Base-by-base conservation (phyloP, 2,797 vertebrate species). In the Cynopterus sphinx region DNA sequence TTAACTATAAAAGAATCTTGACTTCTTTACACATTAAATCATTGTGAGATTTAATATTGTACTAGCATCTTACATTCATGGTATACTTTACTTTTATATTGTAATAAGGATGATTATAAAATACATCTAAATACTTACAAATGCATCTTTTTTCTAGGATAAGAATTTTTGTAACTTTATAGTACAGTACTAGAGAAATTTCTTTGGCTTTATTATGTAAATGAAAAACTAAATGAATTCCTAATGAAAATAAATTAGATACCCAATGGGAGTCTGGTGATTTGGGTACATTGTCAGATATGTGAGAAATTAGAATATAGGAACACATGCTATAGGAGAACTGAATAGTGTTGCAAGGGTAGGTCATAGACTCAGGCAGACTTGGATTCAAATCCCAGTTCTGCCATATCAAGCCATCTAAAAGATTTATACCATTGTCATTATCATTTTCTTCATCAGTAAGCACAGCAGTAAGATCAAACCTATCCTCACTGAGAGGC, bases 151-250 rank as follows among this genome's bases (percentile, higher is more conserved):
- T 43, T 17, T 9, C 41, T 73, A 93, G 87, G 75, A 96, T 6
- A 65, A 33, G 81, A 12, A 59, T 78, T 67, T 84, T 17, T 67
- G 85, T 79, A 73, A 49, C 6, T 43, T 81, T 43, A 73, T n/a
- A 74, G 41, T 43, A 78, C 0, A 22, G 55, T 63, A 57, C 36
- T 53, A 84, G 67, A 85, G 90, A 87, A 89, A 31, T 33, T 36
- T 46, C n/a, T 65, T 7, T 28, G 26, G 26, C 6, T 83, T 91
- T 71, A n/a, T 22, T 17, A 26, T 13, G 13, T 41, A 73, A 86
- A 89, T 89, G 22, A 86, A 92, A 92, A 81, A n/a, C 59, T 67
- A 92, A 68, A 41, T 43, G 15, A 28, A 73, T 41, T 95, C 43
- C 55, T 68, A 63, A 46, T 49, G 10, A 73, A 85, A 92, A 87